Evolutionary conservation across 2,797 vertebrate species (phyloP).

Genomic region (Dicrostonyx torquatus): DNA sequence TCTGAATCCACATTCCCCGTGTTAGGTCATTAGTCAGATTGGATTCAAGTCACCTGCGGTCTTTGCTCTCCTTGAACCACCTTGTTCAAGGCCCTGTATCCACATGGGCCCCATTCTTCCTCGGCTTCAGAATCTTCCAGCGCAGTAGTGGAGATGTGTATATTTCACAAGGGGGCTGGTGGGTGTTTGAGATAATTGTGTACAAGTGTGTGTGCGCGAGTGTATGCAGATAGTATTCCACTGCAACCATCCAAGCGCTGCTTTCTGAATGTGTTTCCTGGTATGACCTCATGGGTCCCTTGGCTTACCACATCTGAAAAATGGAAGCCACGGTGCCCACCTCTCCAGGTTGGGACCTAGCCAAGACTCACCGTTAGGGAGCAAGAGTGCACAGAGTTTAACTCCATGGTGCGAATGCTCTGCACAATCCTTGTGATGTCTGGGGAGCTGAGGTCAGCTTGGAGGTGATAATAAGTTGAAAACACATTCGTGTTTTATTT

Average conservation of each 20-base stretch:
- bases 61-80: background rate
- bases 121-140: background rate
- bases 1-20: background rate
- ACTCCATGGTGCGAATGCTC: fast-evolving
- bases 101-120: background rate
- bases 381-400: background rate
- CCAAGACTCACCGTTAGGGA: background rate
- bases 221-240: background rate
- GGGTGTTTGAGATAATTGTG: background rate
- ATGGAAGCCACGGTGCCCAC: fast-evolving
- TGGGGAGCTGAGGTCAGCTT: fast-evolving
- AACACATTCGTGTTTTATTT: background rate
- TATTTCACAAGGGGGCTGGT: background rate
- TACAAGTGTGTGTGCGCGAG: background rate
- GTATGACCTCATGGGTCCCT: background rate
- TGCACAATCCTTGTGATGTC: background rate
- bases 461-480: background rate
- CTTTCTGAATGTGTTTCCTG: background rate
- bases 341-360: background rate
- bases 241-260: background rate
- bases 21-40: background rate
- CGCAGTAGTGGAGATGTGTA: fast-evolving
- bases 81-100: background rate
- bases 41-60: background rate
- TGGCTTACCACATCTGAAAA: background rate